Conservation (phyloP, 2,113 vertebrate species). For the Cololabis saira region DNA sequence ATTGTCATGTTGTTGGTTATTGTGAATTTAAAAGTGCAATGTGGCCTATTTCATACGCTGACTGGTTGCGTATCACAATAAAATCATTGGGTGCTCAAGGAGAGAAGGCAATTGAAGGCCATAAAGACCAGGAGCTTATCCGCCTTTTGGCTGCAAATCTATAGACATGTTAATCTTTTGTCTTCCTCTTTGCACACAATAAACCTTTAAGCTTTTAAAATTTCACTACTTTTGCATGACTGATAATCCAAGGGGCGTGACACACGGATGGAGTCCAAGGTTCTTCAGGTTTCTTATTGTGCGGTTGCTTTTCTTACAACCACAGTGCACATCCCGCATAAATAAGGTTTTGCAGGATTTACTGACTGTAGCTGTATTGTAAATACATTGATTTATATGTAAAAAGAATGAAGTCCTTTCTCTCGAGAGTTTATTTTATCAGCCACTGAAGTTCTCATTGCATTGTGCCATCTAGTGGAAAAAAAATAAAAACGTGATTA, state of each 20-base stretch:
- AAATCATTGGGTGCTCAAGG: too few species aligned
- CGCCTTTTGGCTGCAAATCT: not conserved
- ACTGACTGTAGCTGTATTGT: too few species aligned
- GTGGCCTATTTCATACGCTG: too few species aligned
- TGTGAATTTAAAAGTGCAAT: too few species aligned
- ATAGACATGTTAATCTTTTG: conserved; percentile 42
- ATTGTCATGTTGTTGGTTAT: too few species aligned
- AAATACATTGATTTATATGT: too few species aligned
- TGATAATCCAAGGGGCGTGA: conserved; percentile 47
- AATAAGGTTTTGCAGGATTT: not conserved
- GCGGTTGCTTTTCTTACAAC: not conserved
- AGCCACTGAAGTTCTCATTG: not conserved
- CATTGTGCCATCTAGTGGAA: conserved; percentile 53
- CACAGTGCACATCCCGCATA: not conserved
- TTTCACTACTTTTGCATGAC: conserved; percentile 38
- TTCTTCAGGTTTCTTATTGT: not conserved
- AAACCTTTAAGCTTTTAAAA: conserved; percentile 20
- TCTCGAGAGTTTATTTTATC: not conserved
- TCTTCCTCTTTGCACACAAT: conserved; percentile 7
- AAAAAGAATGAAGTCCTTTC: not conserved
- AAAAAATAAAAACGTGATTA: not conserved
- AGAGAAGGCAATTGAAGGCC: too few species aligned
- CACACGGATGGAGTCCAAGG: conserved; percentile 16
- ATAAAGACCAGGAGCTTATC: too few species aligned
- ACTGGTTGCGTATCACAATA: too few species aligned